These are phyloP conservation scores for Melieria picta DNA, from an alignment of 2,888 invertebrate genomes.

Conservation along the genomic window DNA sequence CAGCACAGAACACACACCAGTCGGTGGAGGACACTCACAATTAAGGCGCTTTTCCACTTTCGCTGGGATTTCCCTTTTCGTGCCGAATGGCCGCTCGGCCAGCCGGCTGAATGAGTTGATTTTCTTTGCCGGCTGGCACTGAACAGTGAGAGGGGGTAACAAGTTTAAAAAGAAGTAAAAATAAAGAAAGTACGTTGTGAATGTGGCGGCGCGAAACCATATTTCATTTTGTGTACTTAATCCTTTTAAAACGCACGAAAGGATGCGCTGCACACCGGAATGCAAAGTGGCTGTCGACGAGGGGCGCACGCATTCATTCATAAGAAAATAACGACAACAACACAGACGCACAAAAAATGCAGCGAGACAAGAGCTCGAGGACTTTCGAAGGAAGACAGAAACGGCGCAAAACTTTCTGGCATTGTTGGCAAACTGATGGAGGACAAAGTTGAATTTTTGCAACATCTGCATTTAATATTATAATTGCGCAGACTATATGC, in stretches of 20 bases:
- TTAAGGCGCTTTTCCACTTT: constrained; percentile 22
- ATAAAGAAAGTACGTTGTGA: neutral
- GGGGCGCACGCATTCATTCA: too few relatives aligned
- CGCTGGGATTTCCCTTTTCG: constrained; percentile 26
- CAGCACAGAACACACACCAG: constrained; percentile 37
- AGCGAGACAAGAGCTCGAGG: neutral
- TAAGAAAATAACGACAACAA: constrained; percentile 21
- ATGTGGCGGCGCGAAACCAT: constrained; percentile 29
- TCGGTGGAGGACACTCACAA: constrained; percentile 7
- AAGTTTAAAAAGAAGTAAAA: neutral
- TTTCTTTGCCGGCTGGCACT: neutral
- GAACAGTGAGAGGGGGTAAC: neutral
- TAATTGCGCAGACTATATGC: constrained; percentile 46
- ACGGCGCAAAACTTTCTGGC: constrained; percentile 3
- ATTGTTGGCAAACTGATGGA: constrained; percentile 32
- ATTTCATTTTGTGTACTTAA: constrained; percentile 43
- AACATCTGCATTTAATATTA: constrained; percentile 49
- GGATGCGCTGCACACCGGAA: too few relatives aligned
- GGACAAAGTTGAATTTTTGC: constrained; percentile 36
- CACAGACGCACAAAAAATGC: constrained; percentile 24
- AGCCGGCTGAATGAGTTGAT: constrained; percentile 4
- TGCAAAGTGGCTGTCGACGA: too few relatives aligned
- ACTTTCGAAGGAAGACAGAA: neutral
- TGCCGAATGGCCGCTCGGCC: neutral
- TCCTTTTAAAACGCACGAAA: constrained; percentile 39